phyloP scores from a whole-genome alignment of 2,888 invertebrate genomes.

The Drosophila mimica region DNA sequence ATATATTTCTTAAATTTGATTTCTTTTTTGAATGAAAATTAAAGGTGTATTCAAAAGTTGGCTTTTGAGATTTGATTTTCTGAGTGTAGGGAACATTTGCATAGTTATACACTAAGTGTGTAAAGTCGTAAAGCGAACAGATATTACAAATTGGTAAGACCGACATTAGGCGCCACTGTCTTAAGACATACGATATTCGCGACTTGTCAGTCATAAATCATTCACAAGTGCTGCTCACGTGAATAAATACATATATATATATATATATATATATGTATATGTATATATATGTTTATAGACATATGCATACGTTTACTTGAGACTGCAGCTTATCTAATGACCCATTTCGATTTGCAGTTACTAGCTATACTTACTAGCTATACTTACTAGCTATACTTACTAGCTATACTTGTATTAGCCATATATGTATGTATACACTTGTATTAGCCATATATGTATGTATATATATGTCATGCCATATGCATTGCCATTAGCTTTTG shows the following conservation, averaged over 20 bases:
- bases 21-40: background rate
- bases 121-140: slow-evolving; percentile 21
- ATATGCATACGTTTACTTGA: background rate
- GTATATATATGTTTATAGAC: slow-evolving; percentile 4
- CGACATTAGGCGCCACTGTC: slow-evolving; percentile 20
- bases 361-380: no score
- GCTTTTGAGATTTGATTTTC: background rate
- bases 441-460: background rate
- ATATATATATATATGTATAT: slow-evolving; percentile 6
- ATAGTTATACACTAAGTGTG: slow-evolving; percentile 22
- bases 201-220: slow-evolving; percentile 68
- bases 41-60: background rate
- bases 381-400: no score
- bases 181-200: slow-evolving; percentile 51
- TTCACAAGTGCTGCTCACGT: slow-evolving; percentile 66
- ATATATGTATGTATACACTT: background rate
- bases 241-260: slow-evolving; percentile 27
- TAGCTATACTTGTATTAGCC: background rate
- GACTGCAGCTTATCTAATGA: slow-evolving; percentile 62
- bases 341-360: slow-evolving; percentile 54
- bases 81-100: slow-evolving; percentile 38
- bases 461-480: slow-evolving; percentile 25
- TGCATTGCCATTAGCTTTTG: slow-evolving; percentile 61
- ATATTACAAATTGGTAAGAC: slow-evolving; percentile 56
- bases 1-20: background rate